Evolutionary conservation across 2,888 invertebrate genomes (phyloP).

Genomic region (Campoplex nolae): DNA sequence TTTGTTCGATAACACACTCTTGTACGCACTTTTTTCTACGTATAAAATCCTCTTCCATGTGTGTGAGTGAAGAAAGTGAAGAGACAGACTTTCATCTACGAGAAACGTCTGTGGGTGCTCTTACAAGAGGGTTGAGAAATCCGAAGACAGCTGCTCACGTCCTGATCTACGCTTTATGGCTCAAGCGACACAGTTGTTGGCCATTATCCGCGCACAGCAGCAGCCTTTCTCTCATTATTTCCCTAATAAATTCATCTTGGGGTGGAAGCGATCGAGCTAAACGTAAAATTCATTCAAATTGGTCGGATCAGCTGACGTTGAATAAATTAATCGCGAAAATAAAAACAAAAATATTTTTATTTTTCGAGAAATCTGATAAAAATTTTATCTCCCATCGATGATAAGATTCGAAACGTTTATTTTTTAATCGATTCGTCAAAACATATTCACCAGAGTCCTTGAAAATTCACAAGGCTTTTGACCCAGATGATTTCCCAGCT

Average conservation of each 20-base stretch:
- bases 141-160: constrained; percentile 46
- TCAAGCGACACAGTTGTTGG: constrained; percentile 5
- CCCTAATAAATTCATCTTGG: constrained; percentile 9
- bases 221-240: not conserved
- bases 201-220: not conserved
- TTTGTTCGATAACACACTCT: constrained; percentile 25
- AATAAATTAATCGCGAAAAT: not conserved
- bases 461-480: not conserved
- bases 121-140: constrained; percentile 41
- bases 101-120: constrained; percentile 11
- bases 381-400: not conserved
- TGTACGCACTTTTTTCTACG: constrained; percentile 23
- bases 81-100: constrained; percentile 39
- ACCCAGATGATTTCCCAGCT: not conserved
- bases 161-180: not conserved
- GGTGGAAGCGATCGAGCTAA: not conserved
- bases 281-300: not conserved
- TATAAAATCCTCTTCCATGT: not conserved
- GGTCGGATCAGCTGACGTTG: not conserved
- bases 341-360: not conserved
- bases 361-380: not conserved
- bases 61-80: constrained; percentile 5
- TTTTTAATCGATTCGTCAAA: not conserved
- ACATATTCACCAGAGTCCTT: not conserved
- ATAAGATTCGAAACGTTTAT: not conserved